Percentiles rank a stretch among this genome's conserved stretches.
phyloP scores from a whole-genome alignment of 2,113 vertebrate species.

The Malaclemys terrapin region DNA sequence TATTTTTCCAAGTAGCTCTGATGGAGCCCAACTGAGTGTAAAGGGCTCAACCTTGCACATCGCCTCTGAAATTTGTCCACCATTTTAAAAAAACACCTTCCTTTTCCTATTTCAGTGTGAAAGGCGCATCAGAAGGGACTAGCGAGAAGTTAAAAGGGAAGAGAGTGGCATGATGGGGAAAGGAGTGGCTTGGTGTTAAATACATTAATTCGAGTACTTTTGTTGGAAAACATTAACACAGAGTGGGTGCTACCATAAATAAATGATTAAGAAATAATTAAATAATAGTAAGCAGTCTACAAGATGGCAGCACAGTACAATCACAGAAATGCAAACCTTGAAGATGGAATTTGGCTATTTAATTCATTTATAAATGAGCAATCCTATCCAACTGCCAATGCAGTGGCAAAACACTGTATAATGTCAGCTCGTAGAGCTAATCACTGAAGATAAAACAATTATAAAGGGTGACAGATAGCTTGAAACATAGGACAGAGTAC shows the following conservation, averaged over 20 bases:
- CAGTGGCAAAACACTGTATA: fast-evolving
- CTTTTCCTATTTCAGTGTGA: background rate
- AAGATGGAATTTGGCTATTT: background rate
- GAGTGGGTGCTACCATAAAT: background rate
- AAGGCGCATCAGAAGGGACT: background rate
- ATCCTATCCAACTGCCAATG: fast-evolving
- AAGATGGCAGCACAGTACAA: background rate
- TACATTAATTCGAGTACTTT: background rate
- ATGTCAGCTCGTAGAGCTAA: fast-evolving
- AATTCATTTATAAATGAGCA: background rate
- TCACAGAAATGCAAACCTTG: background rate
- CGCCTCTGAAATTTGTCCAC: background rate
- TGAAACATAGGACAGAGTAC: background rate
- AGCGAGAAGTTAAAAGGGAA: background rate
- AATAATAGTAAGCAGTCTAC: background rate
- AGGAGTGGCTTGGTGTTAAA: background rate
- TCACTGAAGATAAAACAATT: background rate
- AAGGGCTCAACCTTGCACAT: background rate
- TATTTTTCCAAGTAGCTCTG: background rate
- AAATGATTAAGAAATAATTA: background rate
- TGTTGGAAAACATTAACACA: background rate
- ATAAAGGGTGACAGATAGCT: background rate
- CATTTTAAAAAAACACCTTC: background rate
- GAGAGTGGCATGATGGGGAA: background rate
- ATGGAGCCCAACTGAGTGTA: background rate